Evolutionary conservation across 2,797 vertebrate genomes (phyloP).

Genomic region (Falco novaeseelandiae): DNA sequence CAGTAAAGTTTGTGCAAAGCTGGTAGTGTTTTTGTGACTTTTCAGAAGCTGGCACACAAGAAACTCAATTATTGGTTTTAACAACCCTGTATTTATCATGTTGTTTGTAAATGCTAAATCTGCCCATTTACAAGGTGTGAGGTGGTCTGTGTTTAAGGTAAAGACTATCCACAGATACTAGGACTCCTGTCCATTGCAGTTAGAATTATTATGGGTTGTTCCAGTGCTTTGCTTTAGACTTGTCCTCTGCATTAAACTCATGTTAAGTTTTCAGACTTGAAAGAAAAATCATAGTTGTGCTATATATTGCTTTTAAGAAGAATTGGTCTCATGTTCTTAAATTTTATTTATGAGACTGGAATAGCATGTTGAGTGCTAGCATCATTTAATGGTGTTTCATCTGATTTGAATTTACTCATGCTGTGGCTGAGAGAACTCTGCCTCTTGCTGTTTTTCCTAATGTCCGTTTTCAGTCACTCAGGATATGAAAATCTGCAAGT

Average conservation of each 20-base stretch:
- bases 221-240: not conserved
- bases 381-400: not conserved
- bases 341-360: not conserved
- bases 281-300: not conserved
- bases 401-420: not conserved
- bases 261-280: not conserved
- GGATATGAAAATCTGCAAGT: slow-evolving; percentile 43
- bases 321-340: not conserved
- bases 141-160: not conserved
- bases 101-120: not conserved
- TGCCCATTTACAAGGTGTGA: not conserved
- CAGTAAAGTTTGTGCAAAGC: not conserved
- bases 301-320: not conserved
- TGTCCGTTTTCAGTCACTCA: slow-evolving; percentile 1
- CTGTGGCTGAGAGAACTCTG: not conserved
- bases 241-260: not conserved
- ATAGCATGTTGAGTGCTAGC: not conserved
- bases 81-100: not conserved
- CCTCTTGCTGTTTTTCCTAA: slow-evolving; percentile 44
- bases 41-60: not conserved
- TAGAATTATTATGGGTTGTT: not conserved
- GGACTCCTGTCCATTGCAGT: not conserved
- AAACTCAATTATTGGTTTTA: not conserved
- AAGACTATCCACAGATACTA: not conserved
- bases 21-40: not conserved